Evolutionary conservation across 2,888 invertebrate genomes (phyloP), one percentile per base, ranked within the genome.

Genomic region (Agrotis ipsilon): DNA sequence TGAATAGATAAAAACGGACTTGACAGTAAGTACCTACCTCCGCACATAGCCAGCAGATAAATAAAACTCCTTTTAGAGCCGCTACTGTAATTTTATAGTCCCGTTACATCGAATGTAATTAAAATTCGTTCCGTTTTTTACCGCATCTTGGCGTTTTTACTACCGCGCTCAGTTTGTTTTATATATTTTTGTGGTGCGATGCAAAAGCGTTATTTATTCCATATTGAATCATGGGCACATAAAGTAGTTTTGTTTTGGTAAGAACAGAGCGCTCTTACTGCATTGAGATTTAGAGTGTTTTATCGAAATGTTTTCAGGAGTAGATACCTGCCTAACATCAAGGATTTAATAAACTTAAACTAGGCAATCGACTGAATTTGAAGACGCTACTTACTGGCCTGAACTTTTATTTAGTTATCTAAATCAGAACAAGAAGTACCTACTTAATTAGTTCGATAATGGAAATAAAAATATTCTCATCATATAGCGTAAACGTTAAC

Each of bases 81-180:
- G 67, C 82, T 76, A 77, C 82, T 72, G 80, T 84, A 80, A 82
- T 68, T 84, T 84, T 85, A 83, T 77, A 74, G 84, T 82, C 72
- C 82, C 81, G 84, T 82, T 85, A 82, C 70, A 73, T 72, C 64
- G 74, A 80, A 80, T 70, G 84, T 84, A 84, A 86, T 85, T 86
- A 84, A 84, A 85, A 78, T 79, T 78, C 75, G 78, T 84, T 84
- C 64, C 82, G 84, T 80, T 80, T 83, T 83, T 83, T 84, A 84
- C 75, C 78, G 60, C 84, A 74, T 78, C 75, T 77, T 72, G 68
- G 32, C 19, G 52, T 59, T 84, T 84, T 84, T 84, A 84, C 78
- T 74, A 49, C 62, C 65, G n/a, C 63, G 51, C 58, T 78, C 54
- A 55, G 69, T 65, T 74, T 73, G 66, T 73, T 75, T 75, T 69